Base-by-base conservation (phyloP, 1,140 invertebrate species). In the Zaprionus kolodkinae region DNA sequence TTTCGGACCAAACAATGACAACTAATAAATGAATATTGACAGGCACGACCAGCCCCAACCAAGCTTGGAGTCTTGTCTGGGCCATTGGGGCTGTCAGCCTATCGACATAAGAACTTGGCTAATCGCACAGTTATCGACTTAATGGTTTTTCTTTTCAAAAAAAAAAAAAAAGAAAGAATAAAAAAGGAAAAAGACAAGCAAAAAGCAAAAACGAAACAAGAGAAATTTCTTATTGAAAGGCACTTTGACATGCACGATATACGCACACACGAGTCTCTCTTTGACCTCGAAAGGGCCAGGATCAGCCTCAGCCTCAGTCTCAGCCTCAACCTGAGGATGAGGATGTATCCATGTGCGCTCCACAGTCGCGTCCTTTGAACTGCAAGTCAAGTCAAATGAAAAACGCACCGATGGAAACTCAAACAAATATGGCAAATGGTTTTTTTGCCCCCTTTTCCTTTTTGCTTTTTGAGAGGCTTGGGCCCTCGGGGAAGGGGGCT, bases 1-100 rank as follows among this genome's bases (percentile, higher is more conserved):
- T 74, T 62, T 57, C 13, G 66, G 25, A 50, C 17, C 66, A 59
- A 74, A 74, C 72, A 74, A 70, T 62, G 81, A 79, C 75, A 80
- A 87, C 76, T 83, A 80, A 87, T 87, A 88, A 87, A 87, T 88
- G 84, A 87, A 88, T 87, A 88, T 87, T 87, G 83, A 87, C 83
- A 87, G 83, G 72, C 21, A 5, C 57, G 70, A 69, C 33, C 62
- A 35, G 33, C 6, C 15, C 33, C 12, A 12, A 11, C 66, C 61
- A 3, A 3, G 15, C 17, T 15, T 11, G 33, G 33, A 36, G 30
- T 6, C 27, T 27, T 21, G 33, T 12, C 63, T 21, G 21, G 36
- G 21, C 12, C 10, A 6, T 21, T n/a, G 35, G 17, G 61, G 62
- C 60, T 61, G 65, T 48, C 70, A 67, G 77, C 64, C 84, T 88